Conservation (phyloP, 1,140 invertebrate genomes). For the Forficula auricularia region DNA sequence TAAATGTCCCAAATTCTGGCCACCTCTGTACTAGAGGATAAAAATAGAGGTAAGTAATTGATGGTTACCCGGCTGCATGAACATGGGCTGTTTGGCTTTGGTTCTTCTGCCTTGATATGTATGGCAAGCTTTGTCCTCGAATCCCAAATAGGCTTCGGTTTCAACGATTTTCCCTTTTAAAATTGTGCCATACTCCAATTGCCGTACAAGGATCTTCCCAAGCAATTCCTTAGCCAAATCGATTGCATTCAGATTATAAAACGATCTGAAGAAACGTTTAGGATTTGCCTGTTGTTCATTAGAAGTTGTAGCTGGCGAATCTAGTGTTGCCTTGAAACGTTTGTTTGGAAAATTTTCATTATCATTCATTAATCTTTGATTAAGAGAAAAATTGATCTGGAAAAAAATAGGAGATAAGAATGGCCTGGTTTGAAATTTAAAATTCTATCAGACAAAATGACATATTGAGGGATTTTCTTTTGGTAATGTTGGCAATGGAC, state of each 20-base stretch:
- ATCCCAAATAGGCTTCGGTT: slow-evolving; percentile 59
- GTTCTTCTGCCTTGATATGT: slow-evolving; percentile 48
- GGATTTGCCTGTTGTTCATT: too few relatives aligned
- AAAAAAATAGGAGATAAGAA: too few relatives aligned
- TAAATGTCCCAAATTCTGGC: too few relatives aligned
- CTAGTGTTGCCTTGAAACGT: background rate
- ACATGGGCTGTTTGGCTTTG: slow-evolving; percentile 54
- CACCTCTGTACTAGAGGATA: too few relatives aligned
- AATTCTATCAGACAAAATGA: too few relatives aligned
- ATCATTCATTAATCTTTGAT: background rate
- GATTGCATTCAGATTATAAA: slow-evolving; percentile 28
- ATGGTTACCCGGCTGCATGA: slow-evolving; percentile 33
- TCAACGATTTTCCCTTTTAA: slow-evolving; percentile 54
- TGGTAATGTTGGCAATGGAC: too few relatives aligned
- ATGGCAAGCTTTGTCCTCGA: slow-evolving; percentile 52
- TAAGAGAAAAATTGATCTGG: too few relatives aligned
- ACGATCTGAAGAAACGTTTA: slow-evolving; percentile 14
- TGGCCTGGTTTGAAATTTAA: too few relatives aligned
- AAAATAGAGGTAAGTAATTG: too few relatives aligned
- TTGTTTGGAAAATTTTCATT: background rate
- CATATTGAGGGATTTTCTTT: too few relatives aligned
- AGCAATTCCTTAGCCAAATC: slow-evolving; percentile 39
- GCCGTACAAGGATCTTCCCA: slow-evolving; percentile 44
- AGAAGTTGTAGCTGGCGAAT: too few relatives aligned
- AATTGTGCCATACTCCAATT: slow-evolving; percentile 31